Percentiles rank a stretch among this genome's conserved stretches.
These are phyloP conservation scores for Drosophila serrata DNA, from an alignment of 1,140 invertebrate genomes.

Conservation along the genomic window DNA sequence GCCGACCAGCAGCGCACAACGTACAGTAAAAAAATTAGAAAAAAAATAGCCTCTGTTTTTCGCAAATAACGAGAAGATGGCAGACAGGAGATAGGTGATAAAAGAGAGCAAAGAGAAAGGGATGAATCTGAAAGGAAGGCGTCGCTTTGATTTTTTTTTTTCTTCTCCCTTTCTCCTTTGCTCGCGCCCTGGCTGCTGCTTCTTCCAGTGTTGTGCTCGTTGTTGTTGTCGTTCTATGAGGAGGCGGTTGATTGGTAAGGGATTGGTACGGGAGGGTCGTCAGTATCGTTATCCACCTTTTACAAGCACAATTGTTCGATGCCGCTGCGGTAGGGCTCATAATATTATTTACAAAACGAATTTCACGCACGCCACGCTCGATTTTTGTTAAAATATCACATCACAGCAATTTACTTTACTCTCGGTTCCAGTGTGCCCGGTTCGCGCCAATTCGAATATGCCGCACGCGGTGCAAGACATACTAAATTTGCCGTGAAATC, in stretches of 20 bases:
- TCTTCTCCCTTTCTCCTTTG: constrained; percentile 25
- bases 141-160: constrained; percentile 62
- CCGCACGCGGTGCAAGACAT: background rate
- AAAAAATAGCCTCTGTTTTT: constrained; percentile 18
- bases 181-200: constrained; percentile 28
- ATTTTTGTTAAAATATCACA: constrained; percentile 28
- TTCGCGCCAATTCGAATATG: constrained; percentile 4
- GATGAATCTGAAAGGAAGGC: constrained; percentile 47
- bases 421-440: constrained; percentile 14
- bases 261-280: background rate
- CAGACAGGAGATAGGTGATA: constrained; percentile 13
- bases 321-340: constrained; percentile 4
- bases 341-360: constrained; percentile 43
- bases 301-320: constrained; percentile 13
- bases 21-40: constrained; percentile 27
- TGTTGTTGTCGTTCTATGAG: constrained; percentile 22
- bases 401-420: constrained; percentile 17
- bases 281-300: constrained; percentile 52
- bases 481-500: background rate
- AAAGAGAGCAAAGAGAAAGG: constrained; percentile 30
- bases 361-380: constrained; percentile 51
- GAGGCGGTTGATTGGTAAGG: constrained; percentile 1
- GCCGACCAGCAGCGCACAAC: constrained; percentile 18
- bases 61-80: constrained; percentile 15
- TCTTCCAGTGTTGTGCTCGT: constrained; percentile 23